Evolutionary conservation across 2,888 invertebrate genomes (phyloP).

Genomic region (Ellobium chinense): DNA sequence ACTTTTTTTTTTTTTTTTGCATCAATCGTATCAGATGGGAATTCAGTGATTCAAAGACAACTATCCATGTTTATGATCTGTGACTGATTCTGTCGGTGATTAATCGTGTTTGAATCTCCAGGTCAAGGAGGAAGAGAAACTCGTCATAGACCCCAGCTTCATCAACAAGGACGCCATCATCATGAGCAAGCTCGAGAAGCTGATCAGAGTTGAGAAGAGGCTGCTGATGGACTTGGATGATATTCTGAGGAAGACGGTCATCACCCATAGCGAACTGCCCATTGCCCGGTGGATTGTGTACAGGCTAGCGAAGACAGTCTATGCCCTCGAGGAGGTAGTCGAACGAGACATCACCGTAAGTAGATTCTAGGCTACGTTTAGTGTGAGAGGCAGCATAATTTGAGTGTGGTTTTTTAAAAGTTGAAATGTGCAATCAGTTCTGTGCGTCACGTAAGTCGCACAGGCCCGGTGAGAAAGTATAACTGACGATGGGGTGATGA

Average conservation of each 20-base stretch:
- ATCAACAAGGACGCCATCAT: background rate
- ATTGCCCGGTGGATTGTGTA: background rate
- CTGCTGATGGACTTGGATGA: background rate
- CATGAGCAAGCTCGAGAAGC: background rate
- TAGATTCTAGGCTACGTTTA: no score
- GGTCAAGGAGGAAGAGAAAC: slow-evolving; percentile 1
- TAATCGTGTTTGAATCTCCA: background rate
- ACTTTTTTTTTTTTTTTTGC: no score
- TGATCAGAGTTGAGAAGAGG: background rate
- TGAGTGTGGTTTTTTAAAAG: no score
- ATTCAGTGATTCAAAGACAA: no score
- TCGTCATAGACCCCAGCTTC: background rate
- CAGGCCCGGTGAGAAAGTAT: no score
- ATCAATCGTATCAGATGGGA: no score
- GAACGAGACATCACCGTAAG: background rate
- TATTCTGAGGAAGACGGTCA: background rate
- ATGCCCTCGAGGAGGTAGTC: slow-evolving; percentile 5
- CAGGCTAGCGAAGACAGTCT: background rate
- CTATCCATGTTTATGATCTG: no score
- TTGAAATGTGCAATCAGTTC: no score
- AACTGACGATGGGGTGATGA: no score
- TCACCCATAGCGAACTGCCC: background rate
- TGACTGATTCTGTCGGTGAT: background rate
- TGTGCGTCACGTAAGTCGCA: no score
- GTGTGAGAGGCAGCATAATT: no score